Evolutionary conservation across 92 coral and sea anemone species (phyloP).

Genomic region (Porites rus): DNA sequence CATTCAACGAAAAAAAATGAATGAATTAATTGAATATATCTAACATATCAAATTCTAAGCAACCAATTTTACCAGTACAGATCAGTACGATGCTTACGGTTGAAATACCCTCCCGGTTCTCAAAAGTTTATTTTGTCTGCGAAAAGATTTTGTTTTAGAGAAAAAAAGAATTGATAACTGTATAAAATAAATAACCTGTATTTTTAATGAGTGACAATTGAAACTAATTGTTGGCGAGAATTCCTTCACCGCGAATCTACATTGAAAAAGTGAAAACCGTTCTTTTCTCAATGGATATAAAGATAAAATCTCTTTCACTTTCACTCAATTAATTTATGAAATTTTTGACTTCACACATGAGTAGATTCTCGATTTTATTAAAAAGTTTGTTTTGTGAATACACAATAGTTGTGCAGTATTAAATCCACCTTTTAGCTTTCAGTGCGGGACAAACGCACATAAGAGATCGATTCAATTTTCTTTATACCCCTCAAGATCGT

Average conservation of each 20-base stretch:
- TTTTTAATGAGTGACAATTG: not conserved
- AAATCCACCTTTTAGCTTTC: not conserved
- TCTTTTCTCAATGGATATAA: not conserved
- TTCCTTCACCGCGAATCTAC: not conserved
- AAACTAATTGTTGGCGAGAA: not conserved
- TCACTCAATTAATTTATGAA: not conserved
- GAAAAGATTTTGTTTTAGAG: not conserved
- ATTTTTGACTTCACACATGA: not conserved
- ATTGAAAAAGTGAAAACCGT: not conserved
- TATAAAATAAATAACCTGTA: conserved; percentile 2
- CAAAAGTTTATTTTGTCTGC: not conserved
- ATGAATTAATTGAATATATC: not conserved
- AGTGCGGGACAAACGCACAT: not conserved
- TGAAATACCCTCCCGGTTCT: not conserved
- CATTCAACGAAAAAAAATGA: conserved; percentile 17
- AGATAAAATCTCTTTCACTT: not conserved
- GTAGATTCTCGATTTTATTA: not conserved
- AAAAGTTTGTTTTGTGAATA: not conserved
- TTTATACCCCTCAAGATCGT: too few species aligned
- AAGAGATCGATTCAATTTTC: too few species aligned
- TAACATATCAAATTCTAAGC: not conserved
- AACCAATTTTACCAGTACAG: too few species aligned
- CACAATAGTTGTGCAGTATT: not conserved
- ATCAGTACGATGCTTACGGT: too few species aligned
- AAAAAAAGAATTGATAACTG: not conserved